These are phyloP conservation scores for Esperia sulphurella DNA, from an alignment of 2,888 invertebrate genomes.

Conservation along the genomic window DNA sequence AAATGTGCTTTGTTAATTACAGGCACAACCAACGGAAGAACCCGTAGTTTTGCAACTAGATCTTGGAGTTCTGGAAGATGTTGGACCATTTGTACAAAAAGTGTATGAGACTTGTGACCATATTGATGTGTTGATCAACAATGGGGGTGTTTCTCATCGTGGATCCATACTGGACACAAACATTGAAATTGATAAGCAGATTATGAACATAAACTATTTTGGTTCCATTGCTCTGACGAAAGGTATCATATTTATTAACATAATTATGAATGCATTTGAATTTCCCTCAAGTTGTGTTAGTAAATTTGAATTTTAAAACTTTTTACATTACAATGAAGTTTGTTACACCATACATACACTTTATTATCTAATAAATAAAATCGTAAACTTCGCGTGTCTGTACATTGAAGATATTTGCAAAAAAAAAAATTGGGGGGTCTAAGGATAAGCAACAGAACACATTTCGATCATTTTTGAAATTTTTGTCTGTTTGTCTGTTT, in stretches of 20 bases:
- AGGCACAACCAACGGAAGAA: constrained; percentile 81
- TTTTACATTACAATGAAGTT: too few species aligned
- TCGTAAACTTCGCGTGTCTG: too few species aligned
- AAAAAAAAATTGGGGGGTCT: too few species aligned
- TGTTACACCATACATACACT: too few species aligned
- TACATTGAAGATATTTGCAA: too few species aligned
- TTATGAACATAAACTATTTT: constrained; percentile 97
- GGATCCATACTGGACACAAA: constrained; percentile 87
- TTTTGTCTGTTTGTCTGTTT: too few species aligned
- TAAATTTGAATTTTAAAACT: too few species aligned
- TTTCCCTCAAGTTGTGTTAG: too few species aligned
- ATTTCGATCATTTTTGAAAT: too few species aligned
- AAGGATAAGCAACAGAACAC: too few species aligned
- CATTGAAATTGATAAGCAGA: constrained; percentile 89
- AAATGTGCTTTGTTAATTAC: constrained; percentile 13
- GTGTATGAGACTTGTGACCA: constrained; percentile 84
- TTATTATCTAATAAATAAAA: too few species aligned
- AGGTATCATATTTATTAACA: constrained; percentile 81
- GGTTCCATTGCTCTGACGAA: constrained; percentile 94
- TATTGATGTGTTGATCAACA: constrained; percentile 94
- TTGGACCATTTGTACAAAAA: constrained; percentile 82
- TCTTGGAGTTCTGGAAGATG: constrained; percentile 82
- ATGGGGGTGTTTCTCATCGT: constrained; percentile 92
- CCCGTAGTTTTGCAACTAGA: constrained; percentile 88
- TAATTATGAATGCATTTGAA: too few species aligned